phyloP scores from a whole-genome alignment of 2,888 invertebrate species.

The Megastigmus dorsalis region DNA sequence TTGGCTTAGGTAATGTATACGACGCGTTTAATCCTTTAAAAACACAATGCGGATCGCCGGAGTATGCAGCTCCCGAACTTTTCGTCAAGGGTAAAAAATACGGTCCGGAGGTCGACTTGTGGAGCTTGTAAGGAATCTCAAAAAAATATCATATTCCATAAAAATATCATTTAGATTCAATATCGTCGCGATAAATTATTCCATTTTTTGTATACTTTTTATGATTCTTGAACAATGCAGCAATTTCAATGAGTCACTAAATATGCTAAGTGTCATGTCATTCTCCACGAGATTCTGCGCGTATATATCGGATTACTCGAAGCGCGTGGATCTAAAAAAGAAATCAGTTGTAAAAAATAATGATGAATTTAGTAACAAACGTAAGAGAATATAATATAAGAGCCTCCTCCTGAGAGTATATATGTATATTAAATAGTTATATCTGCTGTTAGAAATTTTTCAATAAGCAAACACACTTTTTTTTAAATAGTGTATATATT shows the following conservation, averaged over 20 bases:
- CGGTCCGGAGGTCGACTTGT: slow-evolving; percentile 86
- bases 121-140: slow-evolving; percentile 79
- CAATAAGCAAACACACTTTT: too few relatives aligned
- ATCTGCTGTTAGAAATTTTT: too few relatives aligned
- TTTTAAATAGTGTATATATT: too few relatives aligned
- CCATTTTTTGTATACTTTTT: not conserved
- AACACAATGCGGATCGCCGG: slow-evolving; percentile 87
- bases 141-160: slow-evolving; percentile 31
- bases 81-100: slow-evolving; percentile 82
- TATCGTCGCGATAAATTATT: slow-evolving; percentile 20
- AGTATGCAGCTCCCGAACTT: slow-evolving; percentile 87
- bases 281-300: not conserved
- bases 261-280: slow-evolving; percentile 13
- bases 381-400: too few relatives aligned
- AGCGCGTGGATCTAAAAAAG: not conserved
- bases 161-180: slow-evolving; percentile 27
- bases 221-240: not conserved
- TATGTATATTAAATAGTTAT: too few relatives aligned
- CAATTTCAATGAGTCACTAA: slow-evolving; percentile 14
- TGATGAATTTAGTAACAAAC: too few relatives aligned
- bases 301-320: slow-evolving; percentile 9
- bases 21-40: slow-evolving; percentile 78
- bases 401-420: too few relatives aligned
- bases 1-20: slow-evolving; percentile 84
- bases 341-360: not conserved